These are phyloP conservation scores for Macquaria ambigua DNA, from an alignment of 2,113 vertebrate species.

Conservation along the genomic window DNA sequence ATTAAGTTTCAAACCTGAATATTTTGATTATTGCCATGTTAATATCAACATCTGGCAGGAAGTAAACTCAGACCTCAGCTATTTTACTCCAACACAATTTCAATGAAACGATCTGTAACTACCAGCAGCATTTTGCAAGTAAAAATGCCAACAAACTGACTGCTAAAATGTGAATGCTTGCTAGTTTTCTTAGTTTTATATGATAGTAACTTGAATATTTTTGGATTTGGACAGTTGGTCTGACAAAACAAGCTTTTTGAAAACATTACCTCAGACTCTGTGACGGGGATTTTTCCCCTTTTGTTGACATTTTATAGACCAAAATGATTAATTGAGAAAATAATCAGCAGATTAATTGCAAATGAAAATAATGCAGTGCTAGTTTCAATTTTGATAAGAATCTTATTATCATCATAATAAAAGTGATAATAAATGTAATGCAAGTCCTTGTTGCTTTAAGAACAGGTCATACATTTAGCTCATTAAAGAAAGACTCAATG, in stretches of 20 bases:
- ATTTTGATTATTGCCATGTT: not conserved
- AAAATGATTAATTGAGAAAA: not conserved
- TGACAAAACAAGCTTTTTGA: not conserved
- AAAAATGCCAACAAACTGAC: not conserved
- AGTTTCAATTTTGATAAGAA: not conserved
- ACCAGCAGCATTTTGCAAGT: no score
- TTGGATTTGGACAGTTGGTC: not conserved
- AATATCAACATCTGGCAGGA: not conserved
- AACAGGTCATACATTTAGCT: not conserved
- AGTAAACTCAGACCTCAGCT: not conserved
- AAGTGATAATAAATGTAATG: not conserved
- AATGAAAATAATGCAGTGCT: not conserved
- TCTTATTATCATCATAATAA: not conserved
- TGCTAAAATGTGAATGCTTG: not conserved
- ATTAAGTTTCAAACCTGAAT: not conserved
- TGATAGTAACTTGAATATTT: not conserved
- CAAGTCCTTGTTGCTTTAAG: not conserved
- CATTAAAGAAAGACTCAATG: not conserved
- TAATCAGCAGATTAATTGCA: not conserved
- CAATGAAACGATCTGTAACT: not conserved
- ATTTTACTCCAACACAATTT: not conserved
- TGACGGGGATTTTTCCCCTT: not conserved
- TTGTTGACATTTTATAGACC: not conserved
- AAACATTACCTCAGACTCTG: not conserved
- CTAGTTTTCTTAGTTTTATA: not conserved